A percentile compares a stretch with the other conserved stretches of the same genome.
phyloP scores from a whole-genome alignment of 2,113 vertebrate genomes.

The Probosciger aterrimus region DNA sequence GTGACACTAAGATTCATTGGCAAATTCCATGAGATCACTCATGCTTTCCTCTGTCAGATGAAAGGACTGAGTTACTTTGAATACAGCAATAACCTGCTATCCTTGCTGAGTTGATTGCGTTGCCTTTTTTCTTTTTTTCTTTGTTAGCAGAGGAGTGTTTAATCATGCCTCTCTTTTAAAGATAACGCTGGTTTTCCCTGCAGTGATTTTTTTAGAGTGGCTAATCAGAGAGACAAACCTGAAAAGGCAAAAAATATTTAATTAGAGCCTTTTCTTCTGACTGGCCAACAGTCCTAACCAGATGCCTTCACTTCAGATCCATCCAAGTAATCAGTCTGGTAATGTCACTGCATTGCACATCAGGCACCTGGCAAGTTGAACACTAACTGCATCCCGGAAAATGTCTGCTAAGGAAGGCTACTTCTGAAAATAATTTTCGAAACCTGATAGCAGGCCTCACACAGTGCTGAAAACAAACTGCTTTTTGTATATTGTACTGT shows the following conservation, averaged over 20 bases:
- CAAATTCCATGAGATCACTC: background rate
- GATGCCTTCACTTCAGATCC: constrained; percentile 10
- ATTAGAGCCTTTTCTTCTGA: constrained; percentile 20
- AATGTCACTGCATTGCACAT: background rate
- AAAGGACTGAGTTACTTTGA: background rate
- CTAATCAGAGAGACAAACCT: constrained; percentile 34
- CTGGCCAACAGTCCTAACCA: constrained; percentile 16
- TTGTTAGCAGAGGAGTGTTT: background rate
- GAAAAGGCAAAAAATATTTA: constrained; percentile 48
- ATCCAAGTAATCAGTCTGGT: background rate
- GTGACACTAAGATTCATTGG: background rate
- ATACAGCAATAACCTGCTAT: background rate
- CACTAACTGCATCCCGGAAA: constrained; percentile 14
- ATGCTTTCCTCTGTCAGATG: background rate
- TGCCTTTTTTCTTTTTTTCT: background rate
- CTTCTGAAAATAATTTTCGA: constrained; percentile 5
- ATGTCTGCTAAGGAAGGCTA: constrained; percentile 28
- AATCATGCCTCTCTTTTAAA: background rate
- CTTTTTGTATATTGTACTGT: background rate
- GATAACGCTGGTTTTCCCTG: background rate
- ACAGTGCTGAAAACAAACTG: background rate
- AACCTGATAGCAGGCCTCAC: background rate
- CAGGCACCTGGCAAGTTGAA: constrained; percentile 11
- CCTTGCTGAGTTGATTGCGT: background rate
- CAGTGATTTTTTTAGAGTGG: background rate